Conservation (phyloP, 2,888 invertebrate genomes). For the Dexiosoma caninum region DNA sequence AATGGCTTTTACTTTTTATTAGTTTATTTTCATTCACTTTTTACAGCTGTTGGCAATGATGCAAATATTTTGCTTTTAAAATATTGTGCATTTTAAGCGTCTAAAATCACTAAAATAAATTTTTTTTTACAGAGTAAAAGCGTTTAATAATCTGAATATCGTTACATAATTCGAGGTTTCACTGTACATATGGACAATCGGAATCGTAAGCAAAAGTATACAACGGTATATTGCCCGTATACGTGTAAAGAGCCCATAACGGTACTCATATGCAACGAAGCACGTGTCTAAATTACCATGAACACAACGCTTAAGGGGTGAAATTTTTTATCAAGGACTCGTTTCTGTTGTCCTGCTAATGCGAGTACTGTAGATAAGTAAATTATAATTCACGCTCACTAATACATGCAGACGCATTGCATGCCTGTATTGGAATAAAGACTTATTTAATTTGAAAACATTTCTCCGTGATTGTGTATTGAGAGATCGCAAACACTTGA, state of each 20-base stretch:
- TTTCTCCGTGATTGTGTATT: slow-evolving; percentile 16
- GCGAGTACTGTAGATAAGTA: slow-evolving; percentile 72
- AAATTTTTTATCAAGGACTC: slow-evolving; percentile 62
- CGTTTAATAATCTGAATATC: not conserved
- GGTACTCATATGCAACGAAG: slow-evolving; percentile 58
- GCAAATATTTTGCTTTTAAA: no score
- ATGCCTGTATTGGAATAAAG: slow-evolving; percentile 2
- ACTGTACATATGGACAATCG: slow-evolving; percentile 22
- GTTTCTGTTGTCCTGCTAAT: slow-evolving; percentile 49
- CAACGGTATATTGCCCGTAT: slow-evolving; percentile 53
- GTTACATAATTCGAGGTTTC: not conserved
- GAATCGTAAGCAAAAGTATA: slow-evolving; percentile 32
- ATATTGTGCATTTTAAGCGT: no score
- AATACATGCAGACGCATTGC: slow-evolving; percentile 26
- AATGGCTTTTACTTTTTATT: no score
- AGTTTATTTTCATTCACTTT: no score
- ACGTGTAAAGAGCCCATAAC: slow-evolving; percentile 33
- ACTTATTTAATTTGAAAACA: slow-evolving; percentile 27
- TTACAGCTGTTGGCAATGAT: no score
- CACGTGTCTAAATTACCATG: slow-evolving; percentile 76
- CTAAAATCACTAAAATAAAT: no score
- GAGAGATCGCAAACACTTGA: slow-evolving; percentile 56
- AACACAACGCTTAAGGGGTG: slow-evolving; percentile 73
- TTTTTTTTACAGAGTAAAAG: no score
- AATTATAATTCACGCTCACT: slow-evolving; percentile 70